Conservation (phyloP, 1,140 invertebrate genomes). For the Charaxes varanes region DNA sequence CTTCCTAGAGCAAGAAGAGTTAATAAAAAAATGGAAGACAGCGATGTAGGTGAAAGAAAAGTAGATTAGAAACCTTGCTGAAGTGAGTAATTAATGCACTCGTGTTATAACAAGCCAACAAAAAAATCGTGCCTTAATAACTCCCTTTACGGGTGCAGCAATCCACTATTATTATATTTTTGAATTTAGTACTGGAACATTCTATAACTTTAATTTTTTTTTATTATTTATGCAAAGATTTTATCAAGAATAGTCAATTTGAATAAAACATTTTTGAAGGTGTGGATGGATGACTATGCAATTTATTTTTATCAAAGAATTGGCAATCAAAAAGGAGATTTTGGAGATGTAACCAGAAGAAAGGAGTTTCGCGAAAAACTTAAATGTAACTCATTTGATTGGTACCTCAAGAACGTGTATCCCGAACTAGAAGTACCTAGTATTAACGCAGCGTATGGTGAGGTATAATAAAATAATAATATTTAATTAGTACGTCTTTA, state of each 20-base stretch:
- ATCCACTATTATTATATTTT: too few species aligned
- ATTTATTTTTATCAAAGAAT: constrained; percentile 98
- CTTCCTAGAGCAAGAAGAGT: too few species aligned
- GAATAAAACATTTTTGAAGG: constrained; percentile 69
- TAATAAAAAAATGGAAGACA: too few species aligned
- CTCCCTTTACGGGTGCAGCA: too few species aligned
- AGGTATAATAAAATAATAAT: constrained; percentile 78
- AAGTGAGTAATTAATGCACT: too few species aligned
- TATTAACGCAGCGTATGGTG: constrained; percentile 93
- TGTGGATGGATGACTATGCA: constrained; percentile 98
- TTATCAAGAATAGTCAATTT: not conserved
- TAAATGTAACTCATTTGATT: constrained; percentile 95
- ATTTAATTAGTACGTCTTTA: constrained; percentile 28
- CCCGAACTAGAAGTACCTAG: constrained; percentile 97
- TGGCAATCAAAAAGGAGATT: constrained; percentile 95
- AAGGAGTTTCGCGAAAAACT: constrained; percentile 85
- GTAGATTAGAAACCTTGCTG: too few species aligned
- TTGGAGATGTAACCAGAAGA: constrained; percentile 91
- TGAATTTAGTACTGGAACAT: too few species aligned
- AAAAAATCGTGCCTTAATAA: too few species aligned
- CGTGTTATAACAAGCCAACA: too few species aligned
- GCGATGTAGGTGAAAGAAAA: too few species aligned
- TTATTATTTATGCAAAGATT: not conserved
- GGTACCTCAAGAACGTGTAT: constrained; percentile 98
- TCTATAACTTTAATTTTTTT: too few species aligned